Evolutionary conservation across 2,888 invertebrate species (phyloP).

Genomic region (Apotomis capreana): DNA sequence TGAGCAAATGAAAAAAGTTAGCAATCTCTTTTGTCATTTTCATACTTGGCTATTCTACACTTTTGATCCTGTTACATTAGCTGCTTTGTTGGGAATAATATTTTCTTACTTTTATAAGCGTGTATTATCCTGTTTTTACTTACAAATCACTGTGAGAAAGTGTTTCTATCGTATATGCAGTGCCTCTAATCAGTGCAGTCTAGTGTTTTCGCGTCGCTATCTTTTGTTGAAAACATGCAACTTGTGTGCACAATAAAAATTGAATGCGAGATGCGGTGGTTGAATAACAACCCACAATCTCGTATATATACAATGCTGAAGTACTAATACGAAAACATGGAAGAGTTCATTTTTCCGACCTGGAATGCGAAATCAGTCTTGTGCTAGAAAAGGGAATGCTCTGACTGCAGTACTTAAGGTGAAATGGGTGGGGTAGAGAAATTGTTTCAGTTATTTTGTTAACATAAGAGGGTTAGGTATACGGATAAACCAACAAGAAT

Average conservation of each 20-base stretch:
- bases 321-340: background rate
- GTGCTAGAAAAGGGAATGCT: background rate
- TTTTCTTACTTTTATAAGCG: background rate
- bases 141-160: conserved; percentile 5
- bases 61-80: background rate
- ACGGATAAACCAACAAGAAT: no score
- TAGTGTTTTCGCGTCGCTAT: background rate
- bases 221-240: conserved; percentile 8
- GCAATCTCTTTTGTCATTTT: background rate
- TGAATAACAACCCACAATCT: background rate
- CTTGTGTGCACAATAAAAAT: conserved; percentile 6
- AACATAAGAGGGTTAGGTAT: no score
- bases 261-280: background rate
- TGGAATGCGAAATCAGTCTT: conserved; percentile 1
- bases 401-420: background rate
- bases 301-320: background rate
- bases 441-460: background rate
- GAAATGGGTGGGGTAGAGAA: background rate
- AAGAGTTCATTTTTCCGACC: background rate
- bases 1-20: background rate
- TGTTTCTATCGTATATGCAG: background rate
- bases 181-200: conserved; percentile 4
- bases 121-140: background rate
- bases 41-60: background rate
- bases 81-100: conserved; percentile 1